Evolutionary conservation across 2,888 invertebrate species (phyloP), one percentile per base, ranked within the genome.

Genomic region (Yponomeuta sedellus): DNA sequence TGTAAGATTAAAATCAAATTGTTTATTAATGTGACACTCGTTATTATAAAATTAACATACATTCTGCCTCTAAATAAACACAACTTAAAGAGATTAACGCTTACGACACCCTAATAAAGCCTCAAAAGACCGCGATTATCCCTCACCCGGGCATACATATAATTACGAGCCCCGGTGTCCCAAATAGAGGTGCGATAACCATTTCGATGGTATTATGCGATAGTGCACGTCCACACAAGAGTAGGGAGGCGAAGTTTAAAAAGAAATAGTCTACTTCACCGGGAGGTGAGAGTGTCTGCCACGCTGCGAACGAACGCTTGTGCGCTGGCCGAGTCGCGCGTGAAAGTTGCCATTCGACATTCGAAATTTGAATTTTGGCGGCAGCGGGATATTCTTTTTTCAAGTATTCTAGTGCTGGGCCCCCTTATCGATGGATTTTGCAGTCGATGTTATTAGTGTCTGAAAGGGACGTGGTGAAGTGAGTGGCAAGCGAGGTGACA

Each of bases 221-320:
- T 86, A 83, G 78, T 83, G 75, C 78, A 81, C 82, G 82, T 78
- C 79, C 71, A 6, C 71, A 52, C 67, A 74, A 73, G 77, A 78
- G 88, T 77, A 86, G 89, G 89, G 88, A 85, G 83, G 75, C 74
- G 70, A 69, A 70, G 71, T 82, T 85, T 82, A 81, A 85, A 87
- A 89, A 86, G 86, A 85, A 86, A 88, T 81, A 81, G 72, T 73
- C 69, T 69, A 52, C 73, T 68, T 71, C 76, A 74, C 71, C 76
- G 75, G 73, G 77, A 74, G 85, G 89, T 85, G 88, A 90, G 89
- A 90, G 90, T 88, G 83, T 86, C 80, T 77, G 74, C 77, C 79
- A 73, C 77, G 74, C 73, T 71, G 76, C 73, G 72, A 67, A 68
- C 76, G 74, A 52, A 72, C 79, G 82, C 44, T 52, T 52, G 44